phyloP scores from a whole-genome alignment of 2,888 invertebrate genomes.

The Dexiosoma caninum region DNA sequence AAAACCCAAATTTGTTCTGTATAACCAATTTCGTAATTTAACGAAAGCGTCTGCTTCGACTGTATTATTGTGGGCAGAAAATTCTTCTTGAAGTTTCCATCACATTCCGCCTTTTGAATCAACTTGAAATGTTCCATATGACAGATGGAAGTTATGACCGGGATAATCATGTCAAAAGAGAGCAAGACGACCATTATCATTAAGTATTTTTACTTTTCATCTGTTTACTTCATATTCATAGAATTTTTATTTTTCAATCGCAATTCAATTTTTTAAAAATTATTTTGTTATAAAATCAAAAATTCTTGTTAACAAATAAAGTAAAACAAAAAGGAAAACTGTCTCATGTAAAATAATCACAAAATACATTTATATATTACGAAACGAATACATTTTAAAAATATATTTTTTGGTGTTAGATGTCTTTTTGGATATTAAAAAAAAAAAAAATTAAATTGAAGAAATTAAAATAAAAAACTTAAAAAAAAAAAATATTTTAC shows the following conservation, averaged over 20 bases:
- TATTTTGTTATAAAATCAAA: constrained; percentile 32
- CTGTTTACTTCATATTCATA: background rate
- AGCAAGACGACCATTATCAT: too few species aligned
- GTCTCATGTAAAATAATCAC: constrained; percentile 71
- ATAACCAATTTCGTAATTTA: too few species aligned
- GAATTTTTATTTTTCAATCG: background rate
- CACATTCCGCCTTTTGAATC: too few species aligned
- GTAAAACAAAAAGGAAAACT: constrained; percentile 65
- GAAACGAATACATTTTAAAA: constrained; percentile 65
- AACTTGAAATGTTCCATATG: too few species aligned
- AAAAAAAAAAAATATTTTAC: constrained; percentile 73
- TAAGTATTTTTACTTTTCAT: background rate
- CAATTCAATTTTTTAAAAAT: background rate
- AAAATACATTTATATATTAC: constrained; percentile 63
- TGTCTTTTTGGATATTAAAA: constrained; percentile 77
- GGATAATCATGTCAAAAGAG: too few species aligned
- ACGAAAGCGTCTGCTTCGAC: too few species aligned
- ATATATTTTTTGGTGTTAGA: constrained; percentile 78
- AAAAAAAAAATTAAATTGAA: constrained; percentile 61
- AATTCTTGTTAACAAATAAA: constrained; percentile 69
- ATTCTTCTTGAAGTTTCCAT: too few species aligned
- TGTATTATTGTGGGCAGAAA: too few species aligned
- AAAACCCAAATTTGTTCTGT: too few species aligned
- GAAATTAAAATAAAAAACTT: too few species aligned
- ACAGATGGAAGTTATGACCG: too few species aligned